Evolutionary conservation across 2,113 vertebrate species (phyloP).

Genomic region (Hipposideros armiger): DNA sequence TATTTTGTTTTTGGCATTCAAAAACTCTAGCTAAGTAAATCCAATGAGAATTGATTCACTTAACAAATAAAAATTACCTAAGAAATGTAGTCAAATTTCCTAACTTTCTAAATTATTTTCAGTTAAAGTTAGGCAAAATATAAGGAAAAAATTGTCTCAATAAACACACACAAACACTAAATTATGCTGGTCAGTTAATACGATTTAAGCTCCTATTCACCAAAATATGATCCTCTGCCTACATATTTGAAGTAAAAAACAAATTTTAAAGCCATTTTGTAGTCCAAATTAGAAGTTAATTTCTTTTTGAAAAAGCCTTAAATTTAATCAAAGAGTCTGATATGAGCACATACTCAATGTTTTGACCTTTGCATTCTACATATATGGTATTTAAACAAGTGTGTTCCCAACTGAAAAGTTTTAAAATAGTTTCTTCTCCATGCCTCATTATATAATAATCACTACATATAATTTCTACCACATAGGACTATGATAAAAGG

Average conservation of each 20-base stretch:
- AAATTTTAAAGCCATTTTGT: constrained; percentile 6
- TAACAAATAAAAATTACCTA: not conserved
- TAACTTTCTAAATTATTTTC: constrained; percentile 26
- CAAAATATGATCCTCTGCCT: not conserved
- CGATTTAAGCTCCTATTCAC: not conserved
- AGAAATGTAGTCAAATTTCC: constrained; percentile 13
- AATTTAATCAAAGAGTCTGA: not conserved
- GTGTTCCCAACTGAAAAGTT: not conserved
- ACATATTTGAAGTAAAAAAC: constrained; percentile 23
- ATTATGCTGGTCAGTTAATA: not conserved
- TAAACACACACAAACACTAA: not conserved
- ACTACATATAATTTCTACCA: not conserved
- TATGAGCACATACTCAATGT: constrained; percentile 8
- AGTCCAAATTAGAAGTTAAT: not conserved
- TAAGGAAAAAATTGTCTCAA: not conserved
- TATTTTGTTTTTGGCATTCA: constrained; percentile 17
- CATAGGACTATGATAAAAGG: not conserved
- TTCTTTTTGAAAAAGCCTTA: constrained; percentile 16
- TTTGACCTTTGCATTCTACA: not conserved
- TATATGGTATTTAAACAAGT: not conserved
- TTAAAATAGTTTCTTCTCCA: not conserved
- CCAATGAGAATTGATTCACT: not conserved
- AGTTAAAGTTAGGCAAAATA: not conserved
- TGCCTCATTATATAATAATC: not conserved
- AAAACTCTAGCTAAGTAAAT: not conserved